Evolutionary conservation across 1,140 invertebrate genomes (phyloP), one percentile per base, ranked within the genome.

Genomic region (Maniola jurtina): DNA sequence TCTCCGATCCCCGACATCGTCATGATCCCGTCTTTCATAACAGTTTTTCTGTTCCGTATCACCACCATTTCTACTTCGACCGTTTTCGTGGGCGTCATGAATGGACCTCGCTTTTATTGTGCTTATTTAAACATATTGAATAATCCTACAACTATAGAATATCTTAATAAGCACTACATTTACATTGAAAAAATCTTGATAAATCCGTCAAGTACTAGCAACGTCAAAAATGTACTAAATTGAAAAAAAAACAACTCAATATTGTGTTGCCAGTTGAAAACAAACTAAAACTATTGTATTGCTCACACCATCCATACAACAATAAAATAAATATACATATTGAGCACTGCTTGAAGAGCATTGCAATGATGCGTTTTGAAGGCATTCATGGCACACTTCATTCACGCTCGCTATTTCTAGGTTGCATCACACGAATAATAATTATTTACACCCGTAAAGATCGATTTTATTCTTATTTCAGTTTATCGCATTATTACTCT

Each of bases 1-100:
- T 98, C 96, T 70, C 97, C 97, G 81, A 98, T 95, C 71, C 97
- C 97, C 72, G 96, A 97, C 81, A 89, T 89, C 80, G 89, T 91
- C 86, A 91, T 88, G 68, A 91, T 87, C 79, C 89, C 89, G 83
- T 92, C 90, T 86, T 91, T 88, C 82, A 90, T 86, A 78, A 87
- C 86, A 81, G 88, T 90, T 82, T 91, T 91, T 85, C 89, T 89
- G 71, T 91, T 91, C 78, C 89, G 85, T 87, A 90, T 89, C 80
- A 91, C 89, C 89, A 91, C 89, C 89, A 91, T 91, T 89, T 91
- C 89, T 88, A 90, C 87, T 90, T 91, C 89, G 77, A 83, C 88
- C 59, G 88, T 84, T 72, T 91, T 90, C 75, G 89, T 91, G 79
- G 89, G 87, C 87, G 89, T 91, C 89, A 91, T 91, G 86, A 88